Base-by-base conservation (phyloP, 2,113 vertebrate species). In the Oncorhynchus tshawytscha region DNA sequence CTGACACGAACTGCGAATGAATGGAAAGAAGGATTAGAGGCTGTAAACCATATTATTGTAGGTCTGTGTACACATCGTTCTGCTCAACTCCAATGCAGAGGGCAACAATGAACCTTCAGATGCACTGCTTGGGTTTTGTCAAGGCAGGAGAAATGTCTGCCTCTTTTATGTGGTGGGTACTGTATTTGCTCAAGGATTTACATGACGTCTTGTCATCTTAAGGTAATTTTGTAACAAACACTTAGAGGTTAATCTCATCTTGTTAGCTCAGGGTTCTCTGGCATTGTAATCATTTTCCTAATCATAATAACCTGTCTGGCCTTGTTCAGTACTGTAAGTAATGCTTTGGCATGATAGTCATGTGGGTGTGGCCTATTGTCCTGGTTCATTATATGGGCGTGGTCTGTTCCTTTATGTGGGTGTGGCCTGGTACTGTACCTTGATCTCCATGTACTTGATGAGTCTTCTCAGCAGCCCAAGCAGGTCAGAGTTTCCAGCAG, bases 401-500 rank as follows among this genome's bases (percentile, higher is more conserved):
- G 51, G 51, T 18, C 16, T 54, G 16, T 54, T 54, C 51, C 51
- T 54, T 54, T 54, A 67, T 57, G 29, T 20, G 20, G 45, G 25
- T 29, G 13, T 62, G 22, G 27, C 74, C 57, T 49, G 1, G 57
- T 68, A 51, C 39, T 18, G 49, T 94, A 99, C 97, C 97, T 96
- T 97, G 81, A 99, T 94, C 83, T 95, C 91, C 67, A 97, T 94
- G 87, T 98, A 94, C 69, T 92, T 94, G 78, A 98, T 94, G 85
- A 99, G 66, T 84, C 95, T 96, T 85, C 82, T 96, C 72, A 99
- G 86, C 54, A 99, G 88, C 72, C 85, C 84, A 20, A 95, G 84
- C 13, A 99, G 85, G 39, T 94, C 94, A 82, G 97, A 93, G 90
- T 89, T 96, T 92, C 96, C 97, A 84, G 96, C 93, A 2, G 97